Evolutionary conservation across 2,888 invertebrate species (phyloP), one percentile per base, ranked within the genome.

Genomic region (Orthonevra nobilis): DNA sequence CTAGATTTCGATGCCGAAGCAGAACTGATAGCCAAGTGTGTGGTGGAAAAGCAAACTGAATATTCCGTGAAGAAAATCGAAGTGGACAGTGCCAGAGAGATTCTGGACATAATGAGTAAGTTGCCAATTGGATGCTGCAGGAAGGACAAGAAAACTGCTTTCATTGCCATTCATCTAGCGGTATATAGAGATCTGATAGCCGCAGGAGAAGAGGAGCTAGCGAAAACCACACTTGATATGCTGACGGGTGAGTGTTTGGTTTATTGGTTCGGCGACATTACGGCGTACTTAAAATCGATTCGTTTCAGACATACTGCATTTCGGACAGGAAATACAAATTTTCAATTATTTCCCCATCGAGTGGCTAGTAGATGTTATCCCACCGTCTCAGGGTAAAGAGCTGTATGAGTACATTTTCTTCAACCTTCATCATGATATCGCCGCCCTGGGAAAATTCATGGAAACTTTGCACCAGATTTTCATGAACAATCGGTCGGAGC

Each of bases 381-480:
- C 86, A 5, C 68, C 84, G 3, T 36, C 73, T 1, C 73, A 38
- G 1, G 83, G 84, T 3, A 64, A 68, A 81, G 81, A 83, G 14
- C 84, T 88, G 23, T 88, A 88, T 73, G 83, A 86, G 30, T 82
- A 83, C 3, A 42, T 88, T 1, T 88, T 87, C 46, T 56, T 70
- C 9, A 68, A 4, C 19, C 83, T 81, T 52, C 84, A 83, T 81
- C 84, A 74, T 73, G 83, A 84, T 9, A 81, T 83, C 6, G 75
- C 84, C 0, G 83, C 83, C 10, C 84, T 83, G 1, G 86, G 87
- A 3, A 14, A 48, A 6, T 86, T 85, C 26, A 68, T 88, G 0
- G 56, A 58, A 34, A 81, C 81, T 20, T 60, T 86, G 64, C 54
- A 81, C 0, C 46, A 81, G 0, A 70, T 85, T 4, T 56, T 86